A percentile compares a stretch with the other conserved stretches of the same genome.
Evolutionary conservation across 1,140 invertebrate species (phyloP).

Genomic region (Bombus confusus): DNA sequence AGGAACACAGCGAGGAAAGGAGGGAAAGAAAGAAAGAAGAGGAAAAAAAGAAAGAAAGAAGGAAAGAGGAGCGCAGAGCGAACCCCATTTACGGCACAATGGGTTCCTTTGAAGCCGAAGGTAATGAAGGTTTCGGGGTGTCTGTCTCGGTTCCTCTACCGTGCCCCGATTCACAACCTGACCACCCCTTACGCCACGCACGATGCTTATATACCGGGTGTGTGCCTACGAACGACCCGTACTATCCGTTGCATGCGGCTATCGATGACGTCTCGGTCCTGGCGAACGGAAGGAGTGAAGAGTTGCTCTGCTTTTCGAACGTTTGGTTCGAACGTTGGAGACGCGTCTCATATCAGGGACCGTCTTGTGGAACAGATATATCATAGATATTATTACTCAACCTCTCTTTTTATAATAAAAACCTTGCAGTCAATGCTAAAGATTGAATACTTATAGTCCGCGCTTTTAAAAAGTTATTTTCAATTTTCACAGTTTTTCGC

Average conservation of each 20-base stretch:
- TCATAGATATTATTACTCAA: too few species aligned
- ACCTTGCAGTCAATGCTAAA: too few species aligned
- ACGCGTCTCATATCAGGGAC: too few species aligned
- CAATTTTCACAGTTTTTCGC: neutral
- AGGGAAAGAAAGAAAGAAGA: conserved; percentile 45
- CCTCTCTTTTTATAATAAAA: too few species aligned
- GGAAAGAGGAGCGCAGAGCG: conserved; percentile 55
- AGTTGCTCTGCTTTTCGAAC: too few species aligned
- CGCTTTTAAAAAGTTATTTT: too few species aligned
- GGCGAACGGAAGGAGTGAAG: too few species aligned
- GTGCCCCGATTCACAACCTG: conserved; percentile 69
- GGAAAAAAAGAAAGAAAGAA: neutral
- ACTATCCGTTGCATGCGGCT: neutral
- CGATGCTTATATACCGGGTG: conserved; percentile 68
- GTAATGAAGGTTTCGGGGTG: conserved; percentile 75
- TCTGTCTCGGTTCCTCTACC: conserved; percentile 65
- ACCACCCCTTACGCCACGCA: conserved; percentile 71
- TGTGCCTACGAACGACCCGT: conserved; percentile 22
- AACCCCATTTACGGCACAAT: conserved; percentile 76
- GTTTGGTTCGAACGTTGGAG: too few species aligned
- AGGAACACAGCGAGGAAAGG: conserved; percentile 56
- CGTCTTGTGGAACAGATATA: too few species aligned
- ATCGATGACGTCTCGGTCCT: neutral
- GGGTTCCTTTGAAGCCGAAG: conserved; percentile 71
- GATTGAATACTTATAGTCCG: too few species aligned